A percentile compares a stretch with the other conserved stretches of the same genome.
Evolutionary conservation across 2,797 vertebrate genomes (phyloP).

Genomic region (Gymnopithys bicolor): DNA sequence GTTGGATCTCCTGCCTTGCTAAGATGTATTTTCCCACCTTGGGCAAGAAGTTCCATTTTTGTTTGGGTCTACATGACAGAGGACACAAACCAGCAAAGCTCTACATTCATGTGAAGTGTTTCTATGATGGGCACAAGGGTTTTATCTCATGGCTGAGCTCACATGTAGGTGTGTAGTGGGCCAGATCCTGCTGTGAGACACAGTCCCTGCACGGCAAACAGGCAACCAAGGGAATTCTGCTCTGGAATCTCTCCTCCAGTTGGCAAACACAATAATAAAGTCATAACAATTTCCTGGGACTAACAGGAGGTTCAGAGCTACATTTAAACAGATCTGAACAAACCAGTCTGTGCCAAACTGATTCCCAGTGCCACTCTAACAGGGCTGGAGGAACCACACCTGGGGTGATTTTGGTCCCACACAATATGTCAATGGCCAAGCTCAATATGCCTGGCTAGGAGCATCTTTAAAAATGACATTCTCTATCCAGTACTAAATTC

Average conservation of each 20-base stretch:
- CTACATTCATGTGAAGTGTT: neutral
- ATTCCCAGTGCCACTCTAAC: neutral
- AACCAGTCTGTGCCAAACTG: neutral
- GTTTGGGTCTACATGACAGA: neutral
- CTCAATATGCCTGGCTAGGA: neutral
- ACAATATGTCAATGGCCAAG: neutral
- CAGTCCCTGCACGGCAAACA: neutral
- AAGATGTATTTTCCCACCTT: neutral
- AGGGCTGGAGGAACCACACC: neutral
- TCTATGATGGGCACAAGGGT: neutral
- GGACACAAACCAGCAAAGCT: neutral
- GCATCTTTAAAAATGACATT: neutral
- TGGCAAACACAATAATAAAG: neutral
- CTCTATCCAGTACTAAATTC: slow-evolving; percentile 17
- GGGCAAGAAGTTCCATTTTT: neutral
- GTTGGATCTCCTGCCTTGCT: neutral
- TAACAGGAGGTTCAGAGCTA: neutral
- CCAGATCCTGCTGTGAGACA: neutral
- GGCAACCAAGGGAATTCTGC: neutral
- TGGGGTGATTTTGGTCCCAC: neutral
- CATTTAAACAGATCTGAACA: neutral
- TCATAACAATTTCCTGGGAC: neutral
- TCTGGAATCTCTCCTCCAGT: neutral
- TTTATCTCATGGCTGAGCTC: neutral
- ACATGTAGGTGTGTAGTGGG: neutral